These are phyloP conservation scores for Choreutis nemorana DNA, from an alignment of 2,888 invertebrate species.

Conservation along the genomic window DNA sequence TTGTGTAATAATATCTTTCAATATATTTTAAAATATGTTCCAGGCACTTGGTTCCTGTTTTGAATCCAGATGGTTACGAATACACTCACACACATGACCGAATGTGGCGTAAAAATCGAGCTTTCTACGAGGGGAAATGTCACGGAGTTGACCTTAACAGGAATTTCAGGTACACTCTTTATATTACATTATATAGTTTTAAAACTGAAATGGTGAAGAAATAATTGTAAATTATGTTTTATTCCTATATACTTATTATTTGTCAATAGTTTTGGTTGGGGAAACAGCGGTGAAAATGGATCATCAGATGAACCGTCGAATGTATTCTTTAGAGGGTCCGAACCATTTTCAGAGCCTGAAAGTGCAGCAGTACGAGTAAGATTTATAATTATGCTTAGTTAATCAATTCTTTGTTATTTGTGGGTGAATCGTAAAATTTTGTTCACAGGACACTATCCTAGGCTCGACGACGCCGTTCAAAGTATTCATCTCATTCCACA, in stretches of 20 bases:
- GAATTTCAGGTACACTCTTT: constrained; percentile 73
- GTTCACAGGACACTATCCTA: constrained; percentile 43
- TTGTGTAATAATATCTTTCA: constrained; percentile 1
- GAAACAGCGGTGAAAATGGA: constrained; percentile 72
- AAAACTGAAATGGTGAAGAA: background rate
- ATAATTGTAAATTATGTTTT: background rate
- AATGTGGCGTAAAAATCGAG: constrained; percentile 84
- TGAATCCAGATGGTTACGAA: constrained; percentile 92
- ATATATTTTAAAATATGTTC: constrained; percentile 6
- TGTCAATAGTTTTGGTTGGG: constrained; percentile 78
- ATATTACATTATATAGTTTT: background rate
- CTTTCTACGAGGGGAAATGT: constrained; percentile 67
- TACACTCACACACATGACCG: constrained; percentile 83
- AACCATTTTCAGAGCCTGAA: constrained; percentile 89
- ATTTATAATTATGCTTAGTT: background rate
- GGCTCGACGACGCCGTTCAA: constrained; percentile 36
- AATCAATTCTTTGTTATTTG: no score
- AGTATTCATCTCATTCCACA: constrained; percentile 53
- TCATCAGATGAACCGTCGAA: constrained; percentile 81
- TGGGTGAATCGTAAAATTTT: no score
- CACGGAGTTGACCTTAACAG: constrained; percentile 85
- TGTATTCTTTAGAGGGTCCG: constrained; percentile 81
- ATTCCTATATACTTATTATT: background rate
- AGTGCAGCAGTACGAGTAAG: constrained; percentile 68
- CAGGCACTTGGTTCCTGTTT: constrained; percentile 75